A percentile compares a stretch with the other conserved stretches of the same genome.
Evolutionary conservation across 2,797 vertebrate species (phyloP).

Genomic region (Gymnodraco acuticeps): DNA sequence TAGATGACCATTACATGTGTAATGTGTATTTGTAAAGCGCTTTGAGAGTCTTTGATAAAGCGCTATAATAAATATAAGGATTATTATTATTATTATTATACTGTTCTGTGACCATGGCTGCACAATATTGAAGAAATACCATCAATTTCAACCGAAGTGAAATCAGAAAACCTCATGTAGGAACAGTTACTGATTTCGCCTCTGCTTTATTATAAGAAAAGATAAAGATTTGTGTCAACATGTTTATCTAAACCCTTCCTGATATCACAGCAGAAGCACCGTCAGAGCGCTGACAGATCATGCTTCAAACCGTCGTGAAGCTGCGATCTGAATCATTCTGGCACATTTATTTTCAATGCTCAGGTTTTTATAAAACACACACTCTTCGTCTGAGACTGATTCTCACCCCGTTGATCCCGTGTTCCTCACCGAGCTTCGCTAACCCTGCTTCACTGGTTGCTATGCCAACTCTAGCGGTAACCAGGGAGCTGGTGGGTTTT

Average conservation of each 20-base stretch:
- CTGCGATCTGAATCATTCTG: background rate
- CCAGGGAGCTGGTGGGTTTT: conserved; percentile 52
- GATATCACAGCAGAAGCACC: conserved; percentile 10
- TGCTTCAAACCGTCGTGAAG: background rate
- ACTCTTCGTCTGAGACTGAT: conserved; percentile 7
- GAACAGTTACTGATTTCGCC: conserved; percentile 9
- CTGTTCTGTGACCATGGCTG: too few relatives aligned
- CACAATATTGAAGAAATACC: too few relatives aligned
- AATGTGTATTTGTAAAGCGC: too few relatives aligned
- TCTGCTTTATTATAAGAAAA: background rate
- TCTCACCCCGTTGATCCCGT: conserved; percentile 41
- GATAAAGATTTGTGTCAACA: conserved; percentile 3
- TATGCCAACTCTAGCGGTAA: conserved; percentile 59
- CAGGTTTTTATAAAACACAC: conserved; percentile 18
- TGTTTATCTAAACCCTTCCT: background rate
- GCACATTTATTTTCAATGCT: conserved; percentile 6
- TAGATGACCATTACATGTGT: too few relatives aligned
- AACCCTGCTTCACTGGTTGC: conserved; percentile 60
- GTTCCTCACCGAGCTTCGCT: conserved; percentile 41
- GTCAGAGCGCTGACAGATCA: conserved; percentile 1
- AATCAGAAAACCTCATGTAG: background rate
- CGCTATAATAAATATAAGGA: too few relatives aligned
- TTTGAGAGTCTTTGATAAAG: too few relatives aligned
- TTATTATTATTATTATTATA: too few relatives aligned
- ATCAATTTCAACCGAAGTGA: too few relatives aligned